Conservation (phyloP, 2,797 vertebrate species). For the Periophthalmus magnuspinnatus region DNA sequence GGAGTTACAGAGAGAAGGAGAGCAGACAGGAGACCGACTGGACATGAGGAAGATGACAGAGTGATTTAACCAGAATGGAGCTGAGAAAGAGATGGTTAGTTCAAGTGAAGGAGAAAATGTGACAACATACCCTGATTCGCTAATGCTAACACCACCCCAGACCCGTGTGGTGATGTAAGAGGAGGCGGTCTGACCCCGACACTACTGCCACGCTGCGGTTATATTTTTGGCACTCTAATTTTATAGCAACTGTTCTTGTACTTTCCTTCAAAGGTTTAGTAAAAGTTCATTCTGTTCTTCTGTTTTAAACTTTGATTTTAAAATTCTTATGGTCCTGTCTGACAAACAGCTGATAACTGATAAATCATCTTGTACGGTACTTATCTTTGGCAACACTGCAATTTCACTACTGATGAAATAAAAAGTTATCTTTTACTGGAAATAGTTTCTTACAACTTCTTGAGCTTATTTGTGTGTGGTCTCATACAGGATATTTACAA, state of each 20-base stretch:
- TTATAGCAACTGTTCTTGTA: too few species aligned
- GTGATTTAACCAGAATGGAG: constrained; percentile 62
- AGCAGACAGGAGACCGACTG: constrained; percentile 89
- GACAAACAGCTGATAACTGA: too few species aligned
- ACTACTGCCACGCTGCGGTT: neutral
- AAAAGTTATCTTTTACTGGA: too few species aligned
- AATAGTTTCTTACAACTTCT: neutral
- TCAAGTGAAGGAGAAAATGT: constrained; percentile 1
- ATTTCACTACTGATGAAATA: too few species aligned
- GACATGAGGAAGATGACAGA: constrained; percentile 87
- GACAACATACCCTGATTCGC: neutral
- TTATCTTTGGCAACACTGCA: too few species aligned
- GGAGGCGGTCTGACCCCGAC: neutral
- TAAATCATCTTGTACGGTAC: too few species aligned
- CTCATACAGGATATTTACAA: neutral
- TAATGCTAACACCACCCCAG: neutral
- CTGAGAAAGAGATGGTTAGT: constrained; percentile 15
- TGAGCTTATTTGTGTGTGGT: neutral
- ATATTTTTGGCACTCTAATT: too few species aligned
- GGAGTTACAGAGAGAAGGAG: constrained; percentile 95
- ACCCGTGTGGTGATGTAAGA: neutral
- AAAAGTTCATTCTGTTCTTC: too few species aligned
- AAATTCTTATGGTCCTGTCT: too few species aligned
- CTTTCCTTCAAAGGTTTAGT: too few species aligned
- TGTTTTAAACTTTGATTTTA: too few species aligned